A percentile compares a stretch with the other conserved stretches of the same genome.
Evolutionary conservation across 2,888 invertebrate species (phyloP).

Genomic region (Agrochola litura): DNA sequence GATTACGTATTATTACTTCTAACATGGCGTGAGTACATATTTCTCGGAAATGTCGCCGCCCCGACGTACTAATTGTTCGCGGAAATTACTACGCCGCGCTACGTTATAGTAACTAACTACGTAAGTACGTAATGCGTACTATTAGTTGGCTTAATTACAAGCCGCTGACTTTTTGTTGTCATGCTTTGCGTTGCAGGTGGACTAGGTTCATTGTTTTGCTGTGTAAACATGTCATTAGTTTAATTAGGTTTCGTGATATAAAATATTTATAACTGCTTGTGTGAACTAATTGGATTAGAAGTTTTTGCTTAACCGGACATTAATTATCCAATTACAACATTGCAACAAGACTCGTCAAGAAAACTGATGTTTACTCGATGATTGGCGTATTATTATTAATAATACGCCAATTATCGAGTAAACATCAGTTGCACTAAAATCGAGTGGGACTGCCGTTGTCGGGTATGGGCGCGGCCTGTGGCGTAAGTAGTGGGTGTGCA

Average conservation of each 20-base stretch:
- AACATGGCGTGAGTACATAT: slow-evolving; percentile 43
- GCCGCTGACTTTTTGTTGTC: slow-evolving; percentile 41
- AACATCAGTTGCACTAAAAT: slow-evolving; percentile 46
- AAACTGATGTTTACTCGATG: too few species aligned
- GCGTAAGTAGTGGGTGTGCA: slow-evolving; percentile 82
- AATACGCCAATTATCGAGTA: slow-evolving; percentile 32
- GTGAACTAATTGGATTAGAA: slow-evolving; percentile 27
- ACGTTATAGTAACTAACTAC: slow-evolving; percentile 61
- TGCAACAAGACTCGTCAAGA: neutral
- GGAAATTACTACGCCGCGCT: slow-evolving; percentile 72
- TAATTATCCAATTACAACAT: neutral
- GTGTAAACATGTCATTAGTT: slow-evolving; percentile 43
- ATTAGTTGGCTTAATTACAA: slow-evolving; percentile 52
- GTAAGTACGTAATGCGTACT: slow-evolving; percentile 50
- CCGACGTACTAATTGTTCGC: slow-evolving; percentile 68
- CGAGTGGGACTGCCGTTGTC: slow-evolving; percentile 21
- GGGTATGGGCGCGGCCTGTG: slow-evolving; percentile 33
- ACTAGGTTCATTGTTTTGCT: slow-evolving; percentile 41
- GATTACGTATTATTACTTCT: slow-evolving; percentile 26
- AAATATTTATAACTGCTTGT: slow-evolving; percentile 13
- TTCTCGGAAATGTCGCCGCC: slow-evolving; percentile 64
- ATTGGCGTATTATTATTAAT: neutral
- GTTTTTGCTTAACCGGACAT: slow-evolving; percentile 6
- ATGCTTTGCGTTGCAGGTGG: slow-evolving; percentile 32
- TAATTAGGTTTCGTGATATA: slow-evolving; percentile 31